A percentile compares a stretch with the other conserved stretches of the same genome.
These are phyloP conservation scores for Zoanthus gigantus DNA, from an alignment of 92 coral and sea anemone genomes.

Conservation along the genomic window DNA sequence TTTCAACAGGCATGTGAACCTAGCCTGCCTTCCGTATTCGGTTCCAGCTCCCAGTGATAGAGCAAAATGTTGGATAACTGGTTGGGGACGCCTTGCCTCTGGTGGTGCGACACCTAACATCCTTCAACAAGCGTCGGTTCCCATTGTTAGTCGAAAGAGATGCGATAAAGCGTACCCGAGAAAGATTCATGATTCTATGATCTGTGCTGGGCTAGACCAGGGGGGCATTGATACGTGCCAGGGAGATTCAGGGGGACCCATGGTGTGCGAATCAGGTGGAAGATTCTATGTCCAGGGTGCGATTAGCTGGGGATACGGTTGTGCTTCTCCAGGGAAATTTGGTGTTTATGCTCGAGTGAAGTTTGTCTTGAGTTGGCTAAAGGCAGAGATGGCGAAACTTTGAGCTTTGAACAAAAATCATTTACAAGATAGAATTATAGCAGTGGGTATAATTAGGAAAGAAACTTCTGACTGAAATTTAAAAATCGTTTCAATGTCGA, in stretches of 20 bases:
- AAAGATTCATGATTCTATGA: too few relatives aligned
- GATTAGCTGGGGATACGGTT: too few relatives aligned
- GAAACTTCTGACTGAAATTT: too few relatives aligned
- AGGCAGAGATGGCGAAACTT: neutral
- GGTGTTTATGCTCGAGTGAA: conserved; percentile 76
- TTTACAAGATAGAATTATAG: neutral
- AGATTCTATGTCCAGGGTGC: conserved; percentile 49
- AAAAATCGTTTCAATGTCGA: too few relatives aligned
- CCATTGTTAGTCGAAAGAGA: conserved; percentile 60
- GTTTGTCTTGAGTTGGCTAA: neutral
- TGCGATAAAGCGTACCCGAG: conserved; percentile 64
- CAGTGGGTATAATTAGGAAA: neutral
- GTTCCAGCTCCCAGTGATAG: conserved; percentile 69
- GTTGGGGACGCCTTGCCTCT: conserved; percentile 79
- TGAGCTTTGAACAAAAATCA: neutral
- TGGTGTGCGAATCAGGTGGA: neutral
- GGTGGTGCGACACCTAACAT: conserved; percentile 62
- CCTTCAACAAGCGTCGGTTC: conserved; percentile 73
- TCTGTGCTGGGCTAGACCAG: conserved; percentile 27
- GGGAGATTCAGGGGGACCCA: conserved; percentile 47
- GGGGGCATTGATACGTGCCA: conserved; percentile 80
- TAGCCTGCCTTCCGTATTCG: conserved; percentile 75
- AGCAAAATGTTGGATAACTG: conserved; percentile 72
- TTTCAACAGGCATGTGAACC: conserved; percentile 52
- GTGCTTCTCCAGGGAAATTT: conserved; percentile 56